phyloP scores from a whole-genome alignment of 2,113 vertebrate species.

The Tinamus guttatus region DNA sequence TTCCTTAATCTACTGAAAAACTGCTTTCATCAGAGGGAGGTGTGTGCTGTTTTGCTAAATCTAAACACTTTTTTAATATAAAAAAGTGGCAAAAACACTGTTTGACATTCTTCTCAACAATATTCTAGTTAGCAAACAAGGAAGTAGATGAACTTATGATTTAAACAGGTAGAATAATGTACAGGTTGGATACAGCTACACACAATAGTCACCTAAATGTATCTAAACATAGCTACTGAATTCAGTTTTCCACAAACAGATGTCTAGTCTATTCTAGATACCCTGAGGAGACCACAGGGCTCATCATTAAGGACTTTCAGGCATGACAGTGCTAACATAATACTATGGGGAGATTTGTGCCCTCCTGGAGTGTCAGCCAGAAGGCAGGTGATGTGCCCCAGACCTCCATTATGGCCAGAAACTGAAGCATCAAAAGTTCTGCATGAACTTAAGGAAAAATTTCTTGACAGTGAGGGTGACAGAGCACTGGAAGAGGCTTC shows the following conservation, averaged over 20 bases:
- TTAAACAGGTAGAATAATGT: neutral
- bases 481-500: too few relatives aligned
- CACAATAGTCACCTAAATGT: neutral
- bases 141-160: neutral
- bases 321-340: neutral
- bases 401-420: too few relatives aligned
- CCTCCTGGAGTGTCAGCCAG: neutral
- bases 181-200: neutral
- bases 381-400: neutral
- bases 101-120: neutral
- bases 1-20: neutral
- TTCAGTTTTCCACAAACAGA: neutral
- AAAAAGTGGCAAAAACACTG: neutral
- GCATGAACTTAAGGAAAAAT: too few relatives aligned
- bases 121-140: neutral
- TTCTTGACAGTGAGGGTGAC: too few relatives aligned
- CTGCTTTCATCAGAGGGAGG: neutral
- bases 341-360: accelerated
- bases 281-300: neutral
- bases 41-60: neutral
- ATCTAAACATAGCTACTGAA: neutral
- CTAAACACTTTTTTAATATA: neutral
- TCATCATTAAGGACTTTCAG: neutral
- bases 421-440: too few relatives aligned
- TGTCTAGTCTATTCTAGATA: neutral